Evolutionary conservation across 2,113 vertebrate species (phyloP).

Genomic region (Melospiza georgiana): DNA sequence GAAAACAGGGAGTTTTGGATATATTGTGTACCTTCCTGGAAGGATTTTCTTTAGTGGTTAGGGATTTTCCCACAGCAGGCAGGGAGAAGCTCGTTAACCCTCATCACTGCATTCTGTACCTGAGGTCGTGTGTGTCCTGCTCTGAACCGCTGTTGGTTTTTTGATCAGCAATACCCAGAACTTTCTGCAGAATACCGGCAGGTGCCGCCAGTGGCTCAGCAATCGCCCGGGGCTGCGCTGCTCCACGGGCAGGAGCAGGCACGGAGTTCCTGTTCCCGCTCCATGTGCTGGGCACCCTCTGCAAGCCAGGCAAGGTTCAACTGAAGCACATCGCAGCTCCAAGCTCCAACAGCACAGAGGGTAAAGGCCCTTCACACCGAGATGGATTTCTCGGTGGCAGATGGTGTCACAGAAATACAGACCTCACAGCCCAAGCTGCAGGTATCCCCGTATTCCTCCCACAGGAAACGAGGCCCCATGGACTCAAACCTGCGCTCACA

Average conservation of each 20-base stretch:
- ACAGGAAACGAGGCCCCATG: not conserved
- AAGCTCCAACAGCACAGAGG: not conserved
- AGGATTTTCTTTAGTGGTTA: not conserved
- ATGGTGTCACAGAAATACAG: not conserved
- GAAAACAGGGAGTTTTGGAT: not conserved
- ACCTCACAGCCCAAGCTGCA: not conserved
- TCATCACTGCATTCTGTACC: not conserved
- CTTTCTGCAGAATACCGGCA: not conserved
- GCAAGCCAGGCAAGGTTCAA: not conserved
- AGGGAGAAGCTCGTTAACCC: not conserved
- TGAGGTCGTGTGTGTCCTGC: not conserved
- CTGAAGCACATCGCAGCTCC: not conserved
- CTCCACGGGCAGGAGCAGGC: not conserved
- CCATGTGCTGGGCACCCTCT: not conserved
- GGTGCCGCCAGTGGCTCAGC: conserved; percentile 39
- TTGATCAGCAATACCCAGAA: not conserved
- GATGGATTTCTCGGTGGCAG: not conserved
- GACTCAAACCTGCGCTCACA: not conserved
- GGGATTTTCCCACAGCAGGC: not conserved
- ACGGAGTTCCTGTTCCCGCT: not conserved
- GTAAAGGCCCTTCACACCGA: not conserved
- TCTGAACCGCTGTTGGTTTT: not conserved
- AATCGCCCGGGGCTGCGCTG: not conserved
- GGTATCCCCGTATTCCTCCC: not conserved
- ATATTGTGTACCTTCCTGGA: not conserved